Conservation (phyloP, 2,888 invertebrate genomes). For the Monopis laevigella region DNA sequence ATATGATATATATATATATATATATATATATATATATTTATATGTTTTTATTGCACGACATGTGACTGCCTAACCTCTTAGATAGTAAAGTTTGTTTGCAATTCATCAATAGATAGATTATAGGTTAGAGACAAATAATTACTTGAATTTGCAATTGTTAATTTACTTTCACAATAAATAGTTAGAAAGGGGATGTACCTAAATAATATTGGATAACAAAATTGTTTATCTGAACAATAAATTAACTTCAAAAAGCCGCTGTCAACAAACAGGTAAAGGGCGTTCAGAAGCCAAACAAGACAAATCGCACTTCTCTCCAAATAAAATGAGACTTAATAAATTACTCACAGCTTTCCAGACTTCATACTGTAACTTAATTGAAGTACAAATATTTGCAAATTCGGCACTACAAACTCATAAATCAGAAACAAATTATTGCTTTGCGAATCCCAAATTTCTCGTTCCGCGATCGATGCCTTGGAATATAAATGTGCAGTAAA, state of each 20-base stretch:
- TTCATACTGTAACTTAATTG: constrained; percentile 40
- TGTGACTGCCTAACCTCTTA: no score
- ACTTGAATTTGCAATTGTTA: no score
- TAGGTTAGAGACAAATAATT: no score
- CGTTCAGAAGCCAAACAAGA: constrained; percentile 19
- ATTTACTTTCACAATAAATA: no score
- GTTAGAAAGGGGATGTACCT: no score
- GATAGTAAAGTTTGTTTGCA: no score
- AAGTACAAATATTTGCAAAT: constrained; percentile 42
- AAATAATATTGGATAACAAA: no score
- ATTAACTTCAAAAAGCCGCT: constrained; percentile 8
- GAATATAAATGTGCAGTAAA: constrained; percentile 24
- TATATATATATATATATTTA: no score
- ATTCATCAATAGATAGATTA: no score
- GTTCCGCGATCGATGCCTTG: constrained; percentile 18
- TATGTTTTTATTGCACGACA: no score
- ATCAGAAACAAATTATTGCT: constrained; percentile 30
- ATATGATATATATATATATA: no score
- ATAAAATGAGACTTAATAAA: constrained; percentile 16
- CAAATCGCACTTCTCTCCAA: constrained; percentile 20
- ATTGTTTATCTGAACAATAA: no score
- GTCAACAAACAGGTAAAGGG: constrained; percentile 18
- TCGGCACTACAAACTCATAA: constrained; percentile 35
- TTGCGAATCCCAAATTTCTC: constrained; percentile 22
- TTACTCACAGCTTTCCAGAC: constrained; percentile 25